phyloP scores from a whole-genome alignment of 2,888 invertebrate species.

The Brachypalpus laphriformis region DNA sequence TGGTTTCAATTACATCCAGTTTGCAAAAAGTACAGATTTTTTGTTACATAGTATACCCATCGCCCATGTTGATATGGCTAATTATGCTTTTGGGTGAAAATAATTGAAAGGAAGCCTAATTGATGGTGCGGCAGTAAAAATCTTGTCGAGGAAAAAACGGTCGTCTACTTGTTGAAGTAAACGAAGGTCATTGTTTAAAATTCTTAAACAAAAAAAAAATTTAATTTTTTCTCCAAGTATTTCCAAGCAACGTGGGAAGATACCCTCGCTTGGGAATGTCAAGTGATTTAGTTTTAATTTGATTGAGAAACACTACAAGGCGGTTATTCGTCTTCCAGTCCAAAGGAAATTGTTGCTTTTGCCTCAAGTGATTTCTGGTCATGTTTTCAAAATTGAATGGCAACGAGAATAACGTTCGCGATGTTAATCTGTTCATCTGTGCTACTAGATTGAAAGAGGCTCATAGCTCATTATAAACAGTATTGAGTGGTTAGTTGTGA shows the following conservation, averaged over 20 bases:
- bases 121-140: background rate
- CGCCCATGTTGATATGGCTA: slow-evolving; percentile 49
- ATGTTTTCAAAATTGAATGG: background rate
- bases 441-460: background rate
- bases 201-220: slow-evolving; percentile 1
- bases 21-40: background rate
- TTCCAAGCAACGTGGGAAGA: background rate
- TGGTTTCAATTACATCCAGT: slow-evolving; percentile 57
- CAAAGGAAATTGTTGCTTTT: background rate
- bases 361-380: background rate
- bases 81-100: slow-evolving; percentile 37
- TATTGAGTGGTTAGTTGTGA: slow-evolving; percentile 21
- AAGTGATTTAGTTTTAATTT: background rate
- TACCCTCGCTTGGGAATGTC: background rate
- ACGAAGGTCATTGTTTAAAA: background rate
- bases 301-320: background rate
- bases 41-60: background rate
- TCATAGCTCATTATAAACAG: background rate
- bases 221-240: background rate
- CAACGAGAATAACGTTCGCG: background rate
- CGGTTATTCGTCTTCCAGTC: no score
- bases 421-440: background rate
- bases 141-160: background rate
- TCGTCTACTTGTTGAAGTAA: background rate
- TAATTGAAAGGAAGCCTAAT: slow-evolving; percentile 33